Conservation (phyloP, 2,797 vertebrate species). For the Sebastolobus alascanus region DNA sequence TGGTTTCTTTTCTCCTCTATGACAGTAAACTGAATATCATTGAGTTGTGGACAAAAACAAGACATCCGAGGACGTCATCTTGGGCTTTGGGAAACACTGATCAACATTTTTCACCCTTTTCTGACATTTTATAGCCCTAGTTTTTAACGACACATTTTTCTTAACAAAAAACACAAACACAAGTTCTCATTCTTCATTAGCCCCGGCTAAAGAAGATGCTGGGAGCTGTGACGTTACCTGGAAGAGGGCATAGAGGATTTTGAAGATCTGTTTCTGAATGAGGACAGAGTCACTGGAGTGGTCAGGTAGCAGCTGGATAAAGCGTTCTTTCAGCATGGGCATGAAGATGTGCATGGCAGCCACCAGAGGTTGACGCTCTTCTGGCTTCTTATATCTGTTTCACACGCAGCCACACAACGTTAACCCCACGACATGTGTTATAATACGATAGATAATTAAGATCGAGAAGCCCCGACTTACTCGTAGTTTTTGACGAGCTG, state of each 20-base stretch:
- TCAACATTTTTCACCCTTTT: too few species aligned
- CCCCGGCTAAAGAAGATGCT: background rate
- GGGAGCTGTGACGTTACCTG: conserved; percentile 87
- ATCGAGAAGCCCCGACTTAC: conserved; percentile 81
- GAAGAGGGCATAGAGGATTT: conserved; percentile 99
- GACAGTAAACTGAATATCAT: too few species aligned
- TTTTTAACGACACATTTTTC: background rate
- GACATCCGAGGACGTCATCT: too few species aligned
- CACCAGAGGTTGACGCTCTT: conserved; percentile 95
- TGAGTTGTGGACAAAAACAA: too few species aligned
- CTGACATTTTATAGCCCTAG: too few species aligned
- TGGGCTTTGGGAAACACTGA: too few species aligned
- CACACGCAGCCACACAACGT: conserved; percentile 18
- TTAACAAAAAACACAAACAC: background rate
- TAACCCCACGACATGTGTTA: background rate
- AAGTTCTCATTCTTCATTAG: background rate
- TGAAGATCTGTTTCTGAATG: conserved; percentile 99
- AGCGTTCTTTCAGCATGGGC: conserved; percentile 97
- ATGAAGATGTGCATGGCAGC: conserved; percentile 99
- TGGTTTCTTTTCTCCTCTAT: too few species aligned
- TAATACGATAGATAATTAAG: background rate
- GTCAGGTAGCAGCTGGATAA: conserved; percentile 95
- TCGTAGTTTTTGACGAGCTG: conserved; percentile 99
- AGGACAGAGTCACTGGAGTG: conserved; percentile 96
- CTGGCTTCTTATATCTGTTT: conserved; percentile 97